phyloP scores from a whole-genome alignment of 2,888 invertebrate species.

The Pristionchus fissidentatus region DNA sequence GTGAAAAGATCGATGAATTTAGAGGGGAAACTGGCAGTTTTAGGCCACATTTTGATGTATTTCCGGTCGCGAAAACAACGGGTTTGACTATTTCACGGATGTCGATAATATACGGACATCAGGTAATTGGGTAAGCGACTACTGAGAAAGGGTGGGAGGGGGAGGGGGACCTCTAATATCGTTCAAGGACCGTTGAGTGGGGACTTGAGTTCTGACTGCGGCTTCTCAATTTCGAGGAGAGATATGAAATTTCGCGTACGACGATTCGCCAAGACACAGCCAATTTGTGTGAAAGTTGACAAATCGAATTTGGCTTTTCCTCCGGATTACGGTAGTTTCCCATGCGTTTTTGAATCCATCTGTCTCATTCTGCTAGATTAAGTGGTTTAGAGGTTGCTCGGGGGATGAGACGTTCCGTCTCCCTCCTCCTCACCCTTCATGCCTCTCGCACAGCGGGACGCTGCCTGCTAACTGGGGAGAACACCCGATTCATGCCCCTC shows the following conservation, averaged over 20 bases:
- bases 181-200: neutral
- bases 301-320: neutral
- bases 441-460: neutral
- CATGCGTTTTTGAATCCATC: neutral
- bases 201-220: neutral
- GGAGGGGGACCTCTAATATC: neutral
- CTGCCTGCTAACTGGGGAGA: neutral
- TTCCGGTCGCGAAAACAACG: too few relatives aligned
- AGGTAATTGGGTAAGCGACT: neutral
- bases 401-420: too few relatives aligned
- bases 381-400: neutral
- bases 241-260: slow-evolving; percentile 4
- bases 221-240: slow-evolving; percentile 29
- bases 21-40: neutral
- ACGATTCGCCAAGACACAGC: too few relatives aligned
- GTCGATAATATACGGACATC: neutral
- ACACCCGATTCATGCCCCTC: too few relatives aligned
- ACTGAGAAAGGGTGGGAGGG: neutral
- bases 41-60: too few relatives aligned
- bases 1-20: neutral
- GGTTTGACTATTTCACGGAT: too few relatives aligned
- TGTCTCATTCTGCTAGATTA: slow-evolving; percentile 34
- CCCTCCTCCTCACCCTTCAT: neutral
- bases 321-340: neutral
- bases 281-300: neutral